Base-by-base conservation (phyloP, 1,140 invertebrate species). In the Eupristina koningsbergeri region DNA sequence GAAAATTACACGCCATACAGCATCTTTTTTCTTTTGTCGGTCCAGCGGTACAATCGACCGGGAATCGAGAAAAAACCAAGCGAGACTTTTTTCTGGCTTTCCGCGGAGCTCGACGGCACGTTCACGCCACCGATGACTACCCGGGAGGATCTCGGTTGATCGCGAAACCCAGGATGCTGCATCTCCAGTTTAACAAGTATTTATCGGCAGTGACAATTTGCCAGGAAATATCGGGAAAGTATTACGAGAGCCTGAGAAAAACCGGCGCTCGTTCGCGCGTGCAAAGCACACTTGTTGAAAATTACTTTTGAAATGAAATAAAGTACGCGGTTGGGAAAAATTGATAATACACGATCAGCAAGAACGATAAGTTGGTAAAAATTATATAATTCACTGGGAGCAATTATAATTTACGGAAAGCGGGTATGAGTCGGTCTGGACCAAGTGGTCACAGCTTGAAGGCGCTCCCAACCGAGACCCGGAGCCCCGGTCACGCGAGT, bases 31-130 rank as follows among this genome's bases (percentile, higher is more conserved):
- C 50, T 53, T 19, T 19, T 19, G 6, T 13, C 17, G 3, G 7
- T 17, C 50, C 19, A 5, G 41, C 50, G 50, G n/a, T n/a, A n/a
- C 11, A 53, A 53, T 3, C 9, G 19, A 31, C 29, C 63, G 31
- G 31, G 63, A 64, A 47, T n/a, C 47, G 47, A 34, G 74, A 78
- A 78, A 78, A 63, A 64, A 15, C n/a, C 31, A 47, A 76, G 36
- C 76, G n/a, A 78, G 58, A n/a, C 17, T 64, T 29, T 50, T 50
- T 15, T 17, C 47, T 17, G 47, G 15, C 47, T 2, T 2, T 50
- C 47, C 9, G 2, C 47, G 53, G 22, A 22, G 53, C 5, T 26
- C 19, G 22, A 58, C 22, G 22, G 5, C 3, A 50, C 13, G 6
- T 53, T 17, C 19, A 13, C 26, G 19, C 19, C 22, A 5, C 3